phyloP scores from a whole-genome alignment of 1,140 invertebrate genomes.

The Penaeus indicus region DNA sequence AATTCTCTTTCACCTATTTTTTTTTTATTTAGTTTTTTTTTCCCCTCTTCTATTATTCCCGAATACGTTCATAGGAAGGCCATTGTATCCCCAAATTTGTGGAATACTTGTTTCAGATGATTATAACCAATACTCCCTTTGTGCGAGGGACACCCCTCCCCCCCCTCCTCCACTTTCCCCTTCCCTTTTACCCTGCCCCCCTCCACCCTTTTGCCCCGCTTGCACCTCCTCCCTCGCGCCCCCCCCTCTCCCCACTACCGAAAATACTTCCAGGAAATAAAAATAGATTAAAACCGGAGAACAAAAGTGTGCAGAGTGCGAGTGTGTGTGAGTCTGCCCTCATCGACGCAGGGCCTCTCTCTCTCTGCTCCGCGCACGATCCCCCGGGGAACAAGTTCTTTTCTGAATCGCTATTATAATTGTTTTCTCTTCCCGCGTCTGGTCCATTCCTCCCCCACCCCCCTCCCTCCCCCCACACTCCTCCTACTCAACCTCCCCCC shows the following conservation, averaged over 20 bases:
- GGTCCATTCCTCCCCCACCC: conserved; percentile 14
- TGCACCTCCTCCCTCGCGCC: background rate
- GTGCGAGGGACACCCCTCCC: background rate
- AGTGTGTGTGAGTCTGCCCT: conserved; percentile 34
- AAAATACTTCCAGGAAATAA: background rate
- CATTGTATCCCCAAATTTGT: too few species aligned
- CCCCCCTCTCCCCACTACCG: background rate
- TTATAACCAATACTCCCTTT: background rate
- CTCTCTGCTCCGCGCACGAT: too few species aligned
- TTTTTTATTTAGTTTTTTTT: too few species aligned
- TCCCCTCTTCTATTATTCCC: too few species aligned
- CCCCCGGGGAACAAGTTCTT: conserved; percentile 51
- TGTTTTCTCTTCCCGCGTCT: conserved; percentile 51
- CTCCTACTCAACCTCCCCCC: background rate
- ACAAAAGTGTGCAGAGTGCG: conserved; percentile 15
- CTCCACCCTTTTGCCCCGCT: conserved; percentile 1
- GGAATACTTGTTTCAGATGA: too few species aligned
- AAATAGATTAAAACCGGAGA: conserved; percentile 16
- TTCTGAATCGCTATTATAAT: conserved; percentile 56
- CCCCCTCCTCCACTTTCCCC: background rate
- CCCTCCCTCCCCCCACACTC: background rate
- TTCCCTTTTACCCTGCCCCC: background rate
- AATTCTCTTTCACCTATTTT: too few species aligned
- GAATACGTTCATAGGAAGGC: too few species aligned
- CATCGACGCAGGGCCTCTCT: background rate